These are phyloP conservation scores for Lamprotornis superbus DNA, from an alignment of 2,113 vertebrate species.

Conservation along the genomic window DNA sequence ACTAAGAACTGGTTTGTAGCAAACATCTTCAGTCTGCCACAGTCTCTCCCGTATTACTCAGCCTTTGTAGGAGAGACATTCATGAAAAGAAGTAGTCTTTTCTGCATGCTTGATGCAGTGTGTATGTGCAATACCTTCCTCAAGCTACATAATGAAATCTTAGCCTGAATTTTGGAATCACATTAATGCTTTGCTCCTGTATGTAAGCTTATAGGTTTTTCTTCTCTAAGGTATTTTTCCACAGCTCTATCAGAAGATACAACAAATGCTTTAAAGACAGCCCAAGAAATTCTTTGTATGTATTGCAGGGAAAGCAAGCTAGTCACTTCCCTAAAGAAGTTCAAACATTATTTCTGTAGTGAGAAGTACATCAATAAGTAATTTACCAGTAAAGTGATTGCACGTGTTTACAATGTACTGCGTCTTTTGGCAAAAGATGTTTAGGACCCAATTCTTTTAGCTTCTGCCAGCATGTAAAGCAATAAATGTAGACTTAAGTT, in stretches of 20 bases:
- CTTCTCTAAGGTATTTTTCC: background rate
- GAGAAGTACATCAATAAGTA: background rate
- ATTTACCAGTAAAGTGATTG: background rate
- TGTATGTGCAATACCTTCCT: background rate
- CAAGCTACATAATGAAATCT: background rate
- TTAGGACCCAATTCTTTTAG: constrained; percentile 20
- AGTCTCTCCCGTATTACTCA: background rate
- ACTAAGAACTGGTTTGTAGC: background rate
- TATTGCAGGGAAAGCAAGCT: background rate
- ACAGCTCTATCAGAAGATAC: background rate
- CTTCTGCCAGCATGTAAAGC: background rate
- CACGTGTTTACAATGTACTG: background rate
- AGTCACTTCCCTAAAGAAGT: background rate
- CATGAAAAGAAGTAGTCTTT: background rate
- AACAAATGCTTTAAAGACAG: background rate
- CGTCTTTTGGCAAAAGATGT: constrained; percentile 26
- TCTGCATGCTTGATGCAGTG: background rate
- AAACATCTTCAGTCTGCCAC: background rate
- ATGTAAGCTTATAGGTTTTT: background rate
- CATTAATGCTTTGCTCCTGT: accelerated
- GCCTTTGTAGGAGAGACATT: background rate
- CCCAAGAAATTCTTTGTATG: background rate
- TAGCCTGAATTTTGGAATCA: background rate
- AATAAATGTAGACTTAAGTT: constrained; percentile 1
- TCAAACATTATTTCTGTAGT: background rate